These are phyloP conservation scores for Peromyscus nudipes DNA, from an alignment of 2,797 vertebrate genomes.

Conservation along the genomic window DNA sequence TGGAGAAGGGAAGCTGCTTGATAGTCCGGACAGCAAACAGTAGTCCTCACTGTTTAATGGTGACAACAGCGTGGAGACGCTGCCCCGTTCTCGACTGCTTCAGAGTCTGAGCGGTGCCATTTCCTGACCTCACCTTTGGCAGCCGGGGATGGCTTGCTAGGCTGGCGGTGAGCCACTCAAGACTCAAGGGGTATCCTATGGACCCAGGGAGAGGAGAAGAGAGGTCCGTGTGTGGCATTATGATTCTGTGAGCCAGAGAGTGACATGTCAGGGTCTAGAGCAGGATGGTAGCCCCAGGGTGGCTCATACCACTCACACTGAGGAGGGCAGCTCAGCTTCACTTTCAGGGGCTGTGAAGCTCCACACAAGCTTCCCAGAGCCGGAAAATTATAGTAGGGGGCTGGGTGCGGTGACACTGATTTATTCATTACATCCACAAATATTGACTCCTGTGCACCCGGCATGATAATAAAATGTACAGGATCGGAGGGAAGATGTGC, in stretches of 20 bases:
- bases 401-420: background rate
- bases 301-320: accelerated
- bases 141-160: background rate
- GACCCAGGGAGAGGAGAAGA: too few relatives aligned
- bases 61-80: background rate
- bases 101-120: accelerated
- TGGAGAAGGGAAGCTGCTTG: background rate
- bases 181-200: background rate
- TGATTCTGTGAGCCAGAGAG: background rate
- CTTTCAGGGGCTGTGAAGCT: background rate
- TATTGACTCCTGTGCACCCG: background rate
- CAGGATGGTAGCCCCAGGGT: background rate
- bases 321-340: accelerated
- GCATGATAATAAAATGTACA: background rate
- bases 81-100: background rate
- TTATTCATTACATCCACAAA: background rate
- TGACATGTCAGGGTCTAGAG: background rate
- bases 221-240: accelerated
- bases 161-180: background rate
- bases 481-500: accelerated
- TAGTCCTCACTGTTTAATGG: background rate
- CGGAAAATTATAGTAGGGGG: background rate
- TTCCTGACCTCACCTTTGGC: background rate
- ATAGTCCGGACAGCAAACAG: accelerated
- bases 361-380: too few relatives aligned